Conservation (phyloP, 2,888 invertebrate genomes). For the Hirtodrosophila cameraria region DNA sequence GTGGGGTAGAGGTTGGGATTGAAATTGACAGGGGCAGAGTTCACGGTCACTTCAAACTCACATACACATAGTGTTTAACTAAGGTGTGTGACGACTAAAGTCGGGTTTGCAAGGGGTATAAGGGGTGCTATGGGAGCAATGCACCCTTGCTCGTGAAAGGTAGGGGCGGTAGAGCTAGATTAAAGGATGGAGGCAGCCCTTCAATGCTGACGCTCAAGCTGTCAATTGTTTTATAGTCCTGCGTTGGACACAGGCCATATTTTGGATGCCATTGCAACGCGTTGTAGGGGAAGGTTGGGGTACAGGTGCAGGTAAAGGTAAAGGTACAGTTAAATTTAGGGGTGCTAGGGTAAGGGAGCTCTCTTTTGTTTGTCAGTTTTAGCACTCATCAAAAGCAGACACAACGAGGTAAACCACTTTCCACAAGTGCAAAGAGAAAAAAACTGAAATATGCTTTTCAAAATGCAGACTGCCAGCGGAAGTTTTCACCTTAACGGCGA, state of each 20-base stretch:
- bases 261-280: neutral
- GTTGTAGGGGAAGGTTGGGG: too few species aligned
- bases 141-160: too few species aligned
- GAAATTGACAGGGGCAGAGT: neutral
- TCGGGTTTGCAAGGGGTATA: neutral
- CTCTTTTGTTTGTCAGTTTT: slow-evolving; percentile 34
- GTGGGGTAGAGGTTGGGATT: too few species aligned
- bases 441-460: neutral
- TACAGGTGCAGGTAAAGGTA: too few species aligned
- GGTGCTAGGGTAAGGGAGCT: neutral
- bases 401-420: slow-evolving; percentile 13
- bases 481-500: too few species aligned
- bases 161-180: too few species aligned
- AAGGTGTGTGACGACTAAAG: slow-evolving; percentile 39
- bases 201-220: slow-evolving; percentile 52
- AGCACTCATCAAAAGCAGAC: slow-evolving; percentile 20
- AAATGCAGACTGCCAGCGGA: too few species aligned
- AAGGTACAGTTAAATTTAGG: too few species aligned
- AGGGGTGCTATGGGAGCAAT: neutral
- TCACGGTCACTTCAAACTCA: slow-evolving; percentile 46
- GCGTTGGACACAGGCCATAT: slow-evolving; percentile 37
- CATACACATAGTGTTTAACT: slow-evolving; percentile 21
- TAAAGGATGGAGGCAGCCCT: neutral
- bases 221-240: slow-evolving; percentile 54
- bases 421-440: neutral